Base-by-base conservation (phyloP, 2,888 invertebrate genomes). In the Masnerella sp. region DNA sequence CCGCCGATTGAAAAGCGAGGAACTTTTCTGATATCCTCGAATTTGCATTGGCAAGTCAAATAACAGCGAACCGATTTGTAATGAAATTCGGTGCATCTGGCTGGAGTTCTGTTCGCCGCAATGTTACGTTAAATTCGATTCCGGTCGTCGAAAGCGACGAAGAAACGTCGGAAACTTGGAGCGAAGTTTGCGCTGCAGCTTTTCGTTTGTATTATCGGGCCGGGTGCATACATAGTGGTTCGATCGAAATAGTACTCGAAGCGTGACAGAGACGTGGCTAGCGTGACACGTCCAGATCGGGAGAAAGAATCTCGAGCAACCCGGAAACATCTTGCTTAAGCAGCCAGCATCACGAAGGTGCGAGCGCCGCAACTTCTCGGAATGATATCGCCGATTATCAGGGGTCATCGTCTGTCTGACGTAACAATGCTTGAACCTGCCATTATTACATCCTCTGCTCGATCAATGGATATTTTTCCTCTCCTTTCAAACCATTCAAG, bases 281-380 rank as follows among this genome's bases (percentile, higher is more conserved):
- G 81, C 81, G 81, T 81, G 81, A 82, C 81, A 79, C 76, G 79
- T 81, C 76, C 71, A 74, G 80, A 82, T 81, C 82, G 77, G 71
- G 74, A 77, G 81, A 79, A 81, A 81, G 81, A 82, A 82, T 81
- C 82, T 82, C 78, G 78, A 78, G 78, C 78, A 79, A 82, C 81
- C 81, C 80, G 82, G 81, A 82, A 82, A 81, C 75, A 78, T 77
- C 81, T 79, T 81, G 78, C 78, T 78, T 79, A 83, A 83, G 82
- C 79, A 80, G 79, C 81, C 79, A 74, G 76, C 79, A 82, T 82
- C 82, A 83, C 82, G 82, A 84, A 84, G 80, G 79, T 79, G 80
- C 68, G 49, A 64, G 56, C 5, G 11, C 45, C 28, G 18, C 42
- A 15, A 42, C 58, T 72, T 72, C 72, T 72, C 30, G 43, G 67